phyloP scores from a whole-genome alignment of 2,888 invertebrate species.

The Rhorus exstirpatorius region DNA sequence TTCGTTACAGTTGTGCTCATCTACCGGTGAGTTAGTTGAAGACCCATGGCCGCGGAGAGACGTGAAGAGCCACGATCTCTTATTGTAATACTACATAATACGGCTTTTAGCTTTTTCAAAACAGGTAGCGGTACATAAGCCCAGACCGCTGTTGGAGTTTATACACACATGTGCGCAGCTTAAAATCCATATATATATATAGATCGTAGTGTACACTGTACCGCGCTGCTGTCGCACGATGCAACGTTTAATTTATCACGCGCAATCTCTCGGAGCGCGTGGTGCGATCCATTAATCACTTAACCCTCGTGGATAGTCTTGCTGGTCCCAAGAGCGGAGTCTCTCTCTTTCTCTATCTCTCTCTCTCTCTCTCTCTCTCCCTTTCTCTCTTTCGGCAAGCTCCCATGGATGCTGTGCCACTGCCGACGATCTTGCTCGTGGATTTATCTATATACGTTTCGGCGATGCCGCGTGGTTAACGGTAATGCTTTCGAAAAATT shows the following conservation, averaged over 20 bases:
- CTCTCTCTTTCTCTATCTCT: conserved; percentile 14
- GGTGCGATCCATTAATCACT: conserved; percentile 70
- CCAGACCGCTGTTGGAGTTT: conserved; percentile 9
- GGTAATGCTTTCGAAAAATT: conserved; percentile 62
- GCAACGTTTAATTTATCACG: conserved; percentile 70
- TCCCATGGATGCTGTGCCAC: conserved; percentile 36
- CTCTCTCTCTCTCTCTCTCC: background rate
- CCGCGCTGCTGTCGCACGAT: conserved; percentile 47
- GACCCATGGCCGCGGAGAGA: conserved; percentile 10
- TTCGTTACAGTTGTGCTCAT: conserved; percentile 54
- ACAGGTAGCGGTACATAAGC: conserved; percentile 69
- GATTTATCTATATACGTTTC: conserved; percentile 65
- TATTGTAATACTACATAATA: conserved; percentile 56
- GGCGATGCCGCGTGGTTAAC: conserved; percentile 56
- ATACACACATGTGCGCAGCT: background rate
- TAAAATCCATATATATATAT: conserved; percentile 2
- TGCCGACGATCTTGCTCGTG: conserved; percentile 4
- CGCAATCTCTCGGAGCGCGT: conserved; percentile 67
- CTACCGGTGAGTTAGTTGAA: conserved; percentile 23
- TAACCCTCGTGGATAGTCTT: conserved; percentile 61
- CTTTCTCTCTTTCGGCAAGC: conserved; percentile 29
- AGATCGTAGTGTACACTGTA: conserved; percentile 26
- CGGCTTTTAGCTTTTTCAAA: conserved; percentile 67
- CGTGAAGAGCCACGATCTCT: conserved; percentile 32
- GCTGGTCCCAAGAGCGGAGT: conserved; percentile 40